Evolutionary conservation across 2,888 invertebrate genomes (phyloP).

Genomic region (Dyspetes luteomarginatus): DNA sequence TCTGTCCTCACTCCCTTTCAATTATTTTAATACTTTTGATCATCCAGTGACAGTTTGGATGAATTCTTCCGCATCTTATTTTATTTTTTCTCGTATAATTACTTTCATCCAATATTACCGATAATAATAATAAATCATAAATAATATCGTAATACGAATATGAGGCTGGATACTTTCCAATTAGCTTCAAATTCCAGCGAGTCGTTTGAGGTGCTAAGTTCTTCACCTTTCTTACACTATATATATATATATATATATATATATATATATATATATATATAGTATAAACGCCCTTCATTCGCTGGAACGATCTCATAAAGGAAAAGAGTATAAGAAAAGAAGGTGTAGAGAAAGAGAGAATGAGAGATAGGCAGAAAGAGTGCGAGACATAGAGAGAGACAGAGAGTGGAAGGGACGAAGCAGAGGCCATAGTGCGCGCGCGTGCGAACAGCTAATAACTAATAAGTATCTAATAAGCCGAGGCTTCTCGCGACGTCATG

Average conservation of each 20-base stretch:
- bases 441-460: slow-evolving; percentile 68
- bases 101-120: neutral
- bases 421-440: slow-evolving; percentile 27
- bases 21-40: too few relatives aligned
- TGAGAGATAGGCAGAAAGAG: slow-evolving; percentile 32
- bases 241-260: neutral
- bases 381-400: slow-evolving; percentile 46
- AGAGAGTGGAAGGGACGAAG: neutral
- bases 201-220: slow-evolving; percentile 26
- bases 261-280: neutral
- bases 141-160: neutral
- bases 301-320: neutral
- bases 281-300: neutral
- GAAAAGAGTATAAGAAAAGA: neutral
- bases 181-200: slow-evolving; percentile 13
- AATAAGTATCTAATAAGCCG: slow-evolving; percentile 75
- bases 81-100: neutral
- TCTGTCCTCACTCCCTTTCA: slow-evolving; percentile 1
- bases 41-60: too few relatives aligned
- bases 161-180: neutral
- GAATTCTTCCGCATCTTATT: too few relatives aligned
- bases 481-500: slow-evolving; percentile 57
- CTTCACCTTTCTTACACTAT: slow-evolving; percentile 9
- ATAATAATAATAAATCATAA: neutral
- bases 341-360: neutral